These are phyloP conservation scores for Notechis scutatus DNA, from an alignment of 2,113 vertebrate genomes.

Conservation along the genomic window DNA sequence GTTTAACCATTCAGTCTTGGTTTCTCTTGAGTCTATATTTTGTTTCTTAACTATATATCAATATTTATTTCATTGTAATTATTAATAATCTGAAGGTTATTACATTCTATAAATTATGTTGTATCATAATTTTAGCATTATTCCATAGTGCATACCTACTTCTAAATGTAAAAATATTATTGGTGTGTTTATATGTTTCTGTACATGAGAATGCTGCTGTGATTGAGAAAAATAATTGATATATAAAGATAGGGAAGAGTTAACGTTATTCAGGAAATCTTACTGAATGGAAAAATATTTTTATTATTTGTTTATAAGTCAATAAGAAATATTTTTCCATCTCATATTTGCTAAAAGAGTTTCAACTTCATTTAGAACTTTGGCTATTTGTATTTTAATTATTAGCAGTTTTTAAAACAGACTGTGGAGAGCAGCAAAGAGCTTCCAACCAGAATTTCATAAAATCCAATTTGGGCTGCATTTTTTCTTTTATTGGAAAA, in stretches of 20 bases:
- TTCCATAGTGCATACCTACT: neutral
- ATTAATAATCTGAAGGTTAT: neutral
- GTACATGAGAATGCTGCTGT: neutral
- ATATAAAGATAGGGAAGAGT: neutral
- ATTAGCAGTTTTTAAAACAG: conserved; percentile 14
- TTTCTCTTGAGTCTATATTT: neutral
- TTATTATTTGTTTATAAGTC: neutral
- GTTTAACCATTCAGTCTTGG: neutral
- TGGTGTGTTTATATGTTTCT: neutral
- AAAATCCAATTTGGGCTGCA: neutral
- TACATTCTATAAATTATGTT: neutral
- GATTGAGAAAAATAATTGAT: neutral
- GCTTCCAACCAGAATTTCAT: conserved; percentile 46
- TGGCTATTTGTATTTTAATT: neutral
- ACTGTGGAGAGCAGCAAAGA: conserved; percentile 75
- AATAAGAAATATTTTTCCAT: neutral
- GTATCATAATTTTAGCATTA: neutral
- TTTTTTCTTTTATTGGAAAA: neutral
- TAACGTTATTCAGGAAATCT: neutral
- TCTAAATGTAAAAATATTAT: neutral
- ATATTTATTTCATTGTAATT: neutral
- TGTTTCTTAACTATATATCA: fast-evolving
- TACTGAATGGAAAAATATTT: neutral
- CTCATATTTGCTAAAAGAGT: neutral
- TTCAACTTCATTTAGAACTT: neutral